Evolutionary conservation across 1,140 invertebrate species (phyloP).

Genomic region (Drosophila athabasca): DNA sequence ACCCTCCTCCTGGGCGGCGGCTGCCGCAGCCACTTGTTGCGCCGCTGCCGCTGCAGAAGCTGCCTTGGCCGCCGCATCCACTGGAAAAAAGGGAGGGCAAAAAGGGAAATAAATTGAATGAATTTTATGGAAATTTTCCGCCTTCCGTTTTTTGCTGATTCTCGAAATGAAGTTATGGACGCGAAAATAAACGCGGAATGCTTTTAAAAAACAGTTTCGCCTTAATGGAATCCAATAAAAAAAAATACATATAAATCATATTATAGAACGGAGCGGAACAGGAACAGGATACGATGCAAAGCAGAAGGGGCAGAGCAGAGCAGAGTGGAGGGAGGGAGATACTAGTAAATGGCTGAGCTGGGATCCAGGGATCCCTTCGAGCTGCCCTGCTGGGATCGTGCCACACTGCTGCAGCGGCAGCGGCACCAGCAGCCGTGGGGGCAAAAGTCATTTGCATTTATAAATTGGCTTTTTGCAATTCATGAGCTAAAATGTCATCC

Average conservation of each 20-base stretch:
- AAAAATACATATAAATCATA: slow-evolving; percentile 56
- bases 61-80: slow-evolving; percentile 71
- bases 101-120: slow-evolving; percentile 10
- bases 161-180: slow-evolving; percentile 26
- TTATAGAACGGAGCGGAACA: slow-evolving; percentile 19
- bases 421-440: slow-evolving; percentile 9
- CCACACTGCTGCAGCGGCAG: slow-evolving; percentile 29
- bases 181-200: slow-evolving; percentile 15
- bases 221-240: slow-evolving; percentile 55
- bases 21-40: slow-evolving; percentile 67
- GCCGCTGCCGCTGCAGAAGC: slow-evolving; percentile 37
- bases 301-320: not conserved
- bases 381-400: slow-evolving; percentile 30
- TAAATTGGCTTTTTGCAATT: slow-evolving; percentile 82
- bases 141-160: not conserved
- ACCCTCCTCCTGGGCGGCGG: slow-evolving; percentile 59
- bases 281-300: not conserved
- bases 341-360: slow-evolving; percentile 27
- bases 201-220: slow-evolving; percentile 36
- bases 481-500: slow-evolving; percentile 72
- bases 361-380: slow-evolving; percentile 26
- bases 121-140: not conserved
- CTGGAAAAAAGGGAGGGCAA: slow-evolving; percentile 39
- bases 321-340: no score
- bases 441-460: slow-evolving; percentile 81